Evolutionary conservation across 2,888 invertebrate species (phyloP), one percentile per base, ranked within the genome.

Genomic region (Orthosia gracilis): DNA sequence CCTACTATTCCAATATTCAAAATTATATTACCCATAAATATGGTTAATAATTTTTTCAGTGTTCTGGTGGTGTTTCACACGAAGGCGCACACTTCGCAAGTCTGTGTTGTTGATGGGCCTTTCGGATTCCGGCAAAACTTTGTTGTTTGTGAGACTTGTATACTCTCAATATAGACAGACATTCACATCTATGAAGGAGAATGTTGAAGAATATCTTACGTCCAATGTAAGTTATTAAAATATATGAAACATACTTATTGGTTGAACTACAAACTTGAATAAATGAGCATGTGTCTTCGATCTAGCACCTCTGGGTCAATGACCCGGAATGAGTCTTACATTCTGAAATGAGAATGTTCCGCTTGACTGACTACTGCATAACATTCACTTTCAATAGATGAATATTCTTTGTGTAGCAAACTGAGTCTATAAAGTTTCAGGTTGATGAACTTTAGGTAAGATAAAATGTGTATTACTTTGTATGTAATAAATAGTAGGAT

Each of bases 71-170:
- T 92, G 97, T 84, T 97, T 97, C 94, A 96, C 97, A 76, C 95
- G 97, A 73, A 96, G 97, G 74, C 97, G 96, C 78, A 96, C 96
- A 66, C 91, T 96, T 12, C 97, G 98, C 47, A 97, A 97, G 55
- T 97, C 97, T 84, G 97, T 99, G 65, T 94, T 99, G 71, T 90
- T 99, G 17, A 97, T 98, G 69, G 99, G 99, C 3, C 96, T 99
- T 4, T 98, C 98, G 86, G 99, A 99, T 91, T 97, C 98, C 49
- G 99, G 99, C 23, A 99, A 99, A 96, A 99, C 99, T 4, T 95
- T 98, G 54, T 94, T 99, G 70, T 99, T 98, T 94, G 97, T 98
- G 71, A 97, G 98, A 89, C 94, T 99, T 61, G 94, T 98, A 21
- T 97, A 98, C 91, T 97, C 97, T 47, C 97, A 98, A 89, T 97